A percentile compares a stretch with the other conserved stretches of the same genome.
These are phyloP conservation scores for Anhinga rufa DNA, from an alignment of 2,113 vertebrate species.

Conservation along the genomic window DNA sequence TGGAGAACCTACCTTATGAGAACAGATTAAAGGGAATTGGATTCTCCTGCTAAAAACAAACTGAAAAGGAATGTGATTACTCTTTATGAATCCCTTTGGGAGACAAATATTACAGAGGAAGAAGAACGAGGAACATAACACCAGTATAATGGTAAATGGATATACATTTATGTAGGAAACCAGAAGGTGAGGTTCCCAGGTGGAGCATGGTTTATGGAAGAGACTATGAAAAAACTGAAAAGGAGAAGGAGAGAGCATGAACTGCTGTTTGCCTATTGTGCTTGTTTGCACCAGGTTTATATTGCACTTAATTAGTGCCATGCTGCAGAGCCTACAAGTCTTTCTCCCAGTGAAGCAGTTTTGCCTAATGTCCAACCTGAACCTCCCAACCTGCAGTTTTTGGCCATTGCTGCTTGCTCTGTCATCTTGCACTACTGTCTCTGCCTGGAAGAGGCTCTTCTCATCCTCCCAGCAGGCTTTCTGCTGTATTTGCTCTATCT, in stretches of 20 bases:
- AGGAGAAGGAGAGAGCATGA: background rate
- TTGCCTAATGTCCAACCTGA: background rate
- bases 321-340: background rate
- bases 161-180: background rate
- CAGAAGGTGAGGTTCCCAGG: background rate
- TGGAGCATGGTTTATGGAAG: background rate
- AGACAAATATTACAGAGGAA: background rate
- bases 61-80: background rate
- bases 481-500: background rate
- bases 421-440: background rate
- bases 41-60: background rate
- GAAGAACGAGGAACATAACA: background rate
- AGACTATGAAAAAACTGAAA: background rate
- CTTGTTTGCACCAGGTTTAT: background rate
- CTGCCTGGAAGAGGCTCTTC: background rate
- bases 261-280: background rate
- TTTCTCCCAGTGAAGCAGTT: background rate
- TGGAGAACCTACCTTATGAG: background rate
- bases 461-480: background rate
- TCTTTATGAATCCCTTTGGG: background rate
- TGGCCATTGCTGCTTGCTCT: background rate
- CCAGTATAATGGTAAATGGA: background rate
- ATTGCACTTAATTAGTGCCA: rapidly evolving
- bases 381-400: background rate
- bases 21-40: background rate